Evolutionary conservation across 2,113 vertebrate species (phyloP).

Genomic region (Takifugu flavidus): DNA sequence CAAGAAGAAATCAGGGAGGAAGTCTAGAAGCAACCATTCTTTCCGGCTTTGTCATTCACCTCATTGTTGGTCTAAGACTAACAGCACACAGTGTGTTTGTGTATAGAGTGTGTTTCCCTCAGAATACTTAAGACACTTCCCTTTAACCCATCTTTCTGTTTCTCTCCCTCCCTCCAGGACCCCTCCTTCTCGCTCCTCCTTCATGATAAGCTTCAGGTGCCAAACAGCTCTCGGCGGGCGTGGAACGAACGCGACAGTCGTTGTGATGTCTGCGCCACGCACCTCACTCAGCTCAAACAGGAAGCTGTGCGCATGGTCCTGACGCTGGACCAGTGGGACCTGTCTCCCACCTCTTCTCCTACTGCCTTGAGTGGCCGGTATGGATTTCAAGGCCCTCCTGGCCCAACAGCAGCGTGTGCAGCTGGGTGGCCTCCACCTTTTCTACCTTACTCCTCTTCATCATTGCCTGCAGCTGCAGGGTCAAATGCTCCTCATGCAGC

Average conservation of each 20-base stretch:
- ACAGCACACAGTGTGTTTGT: background rate
- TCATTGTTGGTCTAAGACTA: constrained; percentile 16
- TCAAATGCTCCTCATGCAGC: constrained; percentile 56
- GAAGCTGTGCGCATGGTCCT: constrained; percentile 96
- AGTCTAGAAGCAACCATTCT: too few relatives aligned
- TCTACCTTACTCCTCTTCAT: constrained; percentile 50
- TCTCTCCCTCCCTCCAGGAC: constrained; percentile 78
- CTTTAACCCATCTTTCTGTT: constrained; percentile 7
- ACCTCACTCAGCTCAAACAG: constrained; percentile 94
- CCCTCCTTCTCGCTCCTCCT: constrained; percentile 88
- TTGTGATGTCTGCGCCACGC: constrained; percentile 91
- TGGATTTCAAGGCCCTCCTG: constrained; percentile 40
- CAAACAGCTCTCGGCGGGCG: constrained; percentile 88
- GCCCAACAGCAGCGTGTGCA: constrained; percentile 35
- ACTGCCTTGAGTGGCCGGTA: constrained; percentile 71
- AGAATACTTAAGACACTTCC: background rate
- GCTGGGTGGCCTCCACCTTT: constrained; percentile 54
- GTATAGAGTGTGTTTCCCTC: background rate
- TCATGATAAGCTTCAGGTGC: constrained; percentile 93
- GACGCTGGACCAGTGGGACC: constrained; percentile 83
- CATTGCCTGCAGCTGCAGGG: constrained; percentile 30
- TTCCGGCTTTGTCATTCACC: too few relatives aligned
- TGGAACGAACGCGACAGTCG: constrained; percentile 95
- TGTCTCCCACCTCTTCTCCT: constrained; percentile 86
- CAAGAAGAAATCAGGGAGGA: too few relatives aligned